A percentile compares a stretch with the other conserved stretches of the same genome.
Evolutionary conservation across 2,113 vertebrate genomes (phyloP).

Genomic region (Rostratula benghalensis): DNA sequence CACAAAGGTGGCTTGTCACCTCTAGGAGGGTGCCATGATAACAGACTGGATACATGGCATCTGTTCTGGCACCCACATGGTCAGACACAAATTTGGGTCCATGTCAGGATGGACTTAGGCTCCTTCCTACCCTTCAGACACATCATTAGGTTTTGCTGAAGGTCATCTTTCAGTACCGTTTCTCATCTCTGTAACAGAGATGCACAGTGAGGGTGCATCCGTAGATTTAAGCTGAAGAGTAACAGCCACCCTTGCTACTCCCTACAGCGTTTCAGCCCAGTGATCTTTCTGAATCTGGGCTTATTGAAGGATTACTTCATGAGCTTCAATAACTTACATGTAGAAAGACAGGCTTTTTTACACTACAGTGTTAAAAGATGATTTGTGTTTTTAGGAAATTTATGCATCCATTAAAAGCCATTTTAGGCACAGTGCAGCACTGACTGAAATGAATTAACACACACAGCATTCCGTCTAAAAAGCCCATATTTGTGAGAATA

Average conservation of each 20-base stretch:
- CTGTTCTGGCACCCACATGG: background rate
- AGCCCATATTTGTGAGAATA: background rate
- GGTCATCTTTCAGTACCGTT: background rate
- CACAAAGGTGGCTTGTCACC: background rate
- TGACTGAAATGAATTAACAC: constrained; percentile 9
- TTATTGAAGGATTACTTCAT: background rate
- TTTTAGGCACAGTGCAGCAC: constrained; percentile 18
- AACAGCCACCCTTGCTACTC: background rate
- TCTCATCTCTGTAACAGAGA: background rate
- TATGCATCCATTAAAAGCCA: constrained; percentile 41
- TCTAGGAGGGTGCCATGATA: background rate
- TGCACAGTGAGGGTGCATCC: background rate
- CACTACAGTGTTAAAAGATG: constrained; percentile 29
- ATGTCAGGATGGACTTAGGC: background rate
- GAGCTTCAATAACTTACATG: background rate
- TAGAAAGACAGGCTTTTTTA: constrained; percentile 9
- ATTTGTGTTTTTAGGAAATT: constrained; percentile 52
- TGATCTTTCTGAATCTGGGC: background rate
- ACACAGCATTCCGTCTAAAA: background rate
- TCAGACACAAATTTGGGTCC: background rate
- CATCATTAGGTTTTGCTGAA: background rate
- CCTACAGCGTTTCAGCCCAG: background rate
- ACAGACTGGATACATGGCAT: background rate
- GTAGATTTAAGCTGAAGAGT: background rate
- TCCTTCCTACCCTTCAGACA: background rate